Evolutionary conservation across 2,888 invertebrate genomes (phyloP).

Genomic region (Callyntrura sp.): DNA sequence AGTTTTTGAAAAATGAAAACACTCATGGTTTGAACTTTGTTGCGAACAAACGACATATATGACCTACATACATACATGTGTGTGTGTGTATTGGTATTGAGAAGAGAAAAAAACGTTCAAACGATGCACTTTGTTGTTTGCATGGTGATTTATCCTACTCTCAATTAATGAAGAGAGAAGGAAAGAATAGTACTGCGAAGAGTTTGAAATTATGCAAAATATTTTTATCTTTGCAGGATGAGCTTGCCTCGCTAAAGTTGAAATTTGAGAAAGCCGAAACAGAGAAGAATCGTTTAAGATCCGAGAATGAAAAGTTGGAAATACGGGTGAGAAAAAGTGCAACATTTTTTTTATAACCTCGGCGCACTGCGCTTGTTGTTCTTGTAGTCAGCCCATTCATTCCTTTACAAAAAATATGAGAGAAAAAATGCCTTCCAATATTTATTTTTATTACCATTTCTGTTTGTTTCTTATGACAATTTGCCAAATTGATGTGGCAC

Average conservation of each 20-base stretch:
- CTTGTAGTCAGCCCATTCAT: neutral
- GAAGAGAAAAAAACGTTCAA: neutral
- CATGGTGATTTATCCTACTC: conserved; percentile 38
- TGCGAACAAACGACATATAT: conserved; percentile 9
- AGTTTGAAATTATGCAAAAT: conserved; percentile 50
- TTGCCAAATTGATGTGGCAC: conserved; percentile 52
- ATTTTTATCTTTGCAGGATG: conserved; percentile 89
- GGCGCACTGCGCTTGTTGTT: neutral
- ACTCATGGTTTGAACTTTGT: neutral
- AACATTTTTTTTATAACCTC: neutral
- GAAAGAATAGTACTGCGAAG: conserved; percentile 16
- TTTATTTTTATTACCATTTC: conserved; percentile 54
- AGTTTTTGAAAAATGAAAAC: neutral
- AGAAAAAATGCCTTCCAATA: conserved; percentile 10
- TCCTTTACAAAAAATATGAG: neutral
- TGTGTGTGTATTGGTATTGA: neutral
- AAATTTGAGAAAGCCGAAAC: conserved; percentile 95
- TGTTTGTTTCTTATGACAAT: conserved; percentile 46
- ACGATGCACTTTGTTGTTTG: conserved; percentile 68
- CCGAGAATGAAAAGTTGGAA: conserved; percentile 95
- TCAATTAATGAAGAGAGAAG: conserved; percentile 15
- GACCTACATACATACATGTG: conserved; percentile 1
- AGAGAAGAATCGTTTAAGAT: conserved; percentile 94
- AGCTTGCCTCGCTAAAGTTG: conserved; percentile 92
- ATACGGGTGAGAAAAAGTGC: conserved; percentile 91